Evolutionary conservation across 2,797 vertebrate genomes (phyloP), one percentile per base, ranked within the genome.

Genomic region (Brachyrhaphis roseni): DNA sequence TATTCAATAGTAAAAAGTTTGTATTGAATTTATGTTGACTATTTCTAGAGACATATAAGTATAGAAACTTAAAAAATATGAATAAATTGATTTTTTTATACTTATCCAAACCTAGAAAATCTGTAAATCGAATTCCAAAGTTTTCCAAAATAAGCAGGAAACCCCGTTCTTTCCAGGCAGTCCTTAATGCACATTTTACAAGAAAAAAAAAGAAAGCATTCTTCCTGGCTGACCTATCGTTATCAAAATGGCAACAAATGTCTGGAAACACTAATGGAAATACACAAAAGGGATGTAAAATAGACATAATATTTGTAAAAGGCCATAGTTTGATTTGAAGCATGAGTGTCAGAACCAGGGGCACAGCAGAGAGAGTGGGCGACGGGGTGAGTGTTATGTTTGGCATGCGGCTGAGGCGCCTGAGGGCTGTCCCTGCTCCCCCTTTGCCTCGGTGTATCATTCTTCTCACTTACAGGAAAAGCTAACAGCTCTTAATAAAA

Each of bases 341-440:
- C 82, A 5, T 83, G 78, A 81, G 80, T 84, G 70, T 55, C 57
- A 43, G 53, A 47, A 81, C 78, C 59, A 53, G 80, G 80, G 80
- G 83, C 73, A 41, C 81, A 72, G 81, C 51, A 59, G 82, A 73
- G 79, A 68, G 62, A 77, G 77, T 28, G 75, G 84, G 83, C 26
- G 79, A 78, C 34, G 53, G 77, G 75, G 82, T 85, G 84, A 87
- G 83, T 83, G 88, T 89, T 91, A 91, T 90, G 92, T 90, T 91
- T 87, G 91, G 86, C 91, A 91, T 90, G 86, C 84, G 86, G 88
- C 85, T 87, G 89, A 86, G 88, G 87, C 88, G 89, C 89, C 86
- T 70, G 26, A 31, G 72, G 77, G 82, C 77, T 79, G 70, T 78
- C 28, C 43, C 82, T 80, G 72, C 83, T 55, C 55, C 82, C 51